Evolutionary conservation across 2,888 invertebrate species (phyloP), one percentile per base, ranked within the genome.

Genomic region (Callyntrura guangdongensis): DNA sequence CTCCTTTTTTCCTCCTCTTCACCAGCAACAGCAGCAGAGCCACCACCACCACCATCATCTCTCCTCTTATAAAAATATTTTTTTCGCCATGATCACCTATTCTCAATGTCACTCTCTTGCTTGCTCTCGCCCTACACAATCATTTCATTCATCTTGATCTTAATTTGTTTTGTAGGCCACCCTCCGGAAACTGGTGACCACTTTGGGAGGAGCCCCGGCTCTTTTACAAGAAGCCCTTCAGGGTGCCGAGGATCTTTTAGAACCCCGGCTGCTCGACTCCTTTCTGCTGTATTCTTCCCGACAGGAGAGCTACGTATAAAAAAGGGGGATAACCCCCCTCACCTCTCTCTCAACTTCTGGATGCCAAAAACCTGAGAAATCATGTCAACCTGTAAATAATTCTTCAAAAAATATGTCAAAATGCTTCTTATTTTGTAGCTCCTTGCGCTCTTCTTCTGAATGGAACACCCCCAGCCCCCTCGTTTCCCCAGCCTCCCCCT

Each of bases 301-400:
- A 94, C 97, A 97, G 94, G 97, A 97, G 95, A 97, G 97, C 94
- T 97, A 97, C 94, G 97, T 97, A 64, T 97, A 95, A n/a, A n/a
- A n/a, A n/a, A n/a, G n/a, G n/a, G n/a, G n/a, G 95, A 45, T 9
- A 12, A 2, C 53, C 47, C 47, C 47, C 47, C 47, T 11, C 47
- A 5, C 53, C 53, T n/a, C n/a, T n/a, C n/a, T n/a, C n/a, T n/a
- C n/a, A n/a, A n/a, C n/a, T n/a, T n/a, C n/a, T n/a, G n/a, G n/a
- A n/a, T n/a, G n/a, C n/a, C n/a, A n/a, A n/a, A n/a, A n/a, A n/a
- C n/a, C n/a, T n/a, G n/a, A n/a, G n/a, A n/a, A n/a, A n/a, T n/a
- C n/a, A n/a, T n/a, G n/a, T n/a, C 53, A 53, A 22, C 5, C 17
- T 9, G 5, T 12, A 61, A 11, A 61, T 5, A 61, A 22, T 61